Evolutionary conservation across 2,888 invertebrate species (phyloP), one percentile per base, ranked within the genome.

Genomic region (Torymus texanus): DNA sequence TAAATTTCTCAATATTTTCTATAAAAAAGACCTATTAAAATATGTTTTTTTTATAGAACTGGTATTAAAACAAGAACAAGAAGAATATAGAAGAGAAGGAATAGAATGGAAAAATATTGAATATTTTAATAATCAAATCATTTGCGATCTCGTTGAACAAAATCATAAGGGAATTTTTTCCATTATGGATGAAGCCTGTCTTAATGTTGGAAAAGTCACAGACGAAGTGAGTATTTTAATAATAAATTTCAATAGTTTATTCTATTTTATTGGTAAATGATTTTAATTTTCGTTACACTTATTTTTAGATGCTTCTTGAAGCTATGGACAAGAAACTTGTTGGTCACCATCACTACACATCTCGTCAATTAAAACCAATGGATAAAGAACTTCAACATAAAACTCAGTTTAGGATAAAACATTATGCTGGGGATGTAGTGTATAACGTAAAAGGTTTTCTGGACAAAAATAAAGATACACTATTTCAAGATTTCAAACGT

Each of bases 41-140:
- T 13, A 41, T 41, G 5, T 41, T 1, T 41, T 2, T 80, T 90
- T 91, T 63, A n/a, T 88, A 96, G 98, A 99, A 91, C 91, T 99
- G 91, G 99, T 99, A 51, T 91, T 99, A 82, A 98, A 98, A 88
- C 98, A 98, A 90, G 98, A 99, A 89, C 99, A 99, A 88, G 99
- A 99, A 88, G 99, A 99, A 88, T 99, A 99, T 89, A 93, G 94
- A 83, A 93, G 95, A 41, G 99, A 99, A 90, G 99, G 98, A 72
- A 98, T 99, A 87, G 95, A 95, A 84, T 99, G 98, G 99, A 94
- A 95, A 79, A 95, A 97, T 85, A 94, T 99, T 82, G 95, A 97
- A 80, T 99, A 98, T 91, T 98, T 99, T 91, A 98, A 99, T 92
- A 99, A 99, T 92, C 95, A 98, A 90, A 93, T 93, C 71, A 98